Evolutionary conservation across 2,888 invertebrate genomes (phyloP), one percentile per base, ranked within the genome.

Genomic region (Lithophane ornitopus): DNA sequence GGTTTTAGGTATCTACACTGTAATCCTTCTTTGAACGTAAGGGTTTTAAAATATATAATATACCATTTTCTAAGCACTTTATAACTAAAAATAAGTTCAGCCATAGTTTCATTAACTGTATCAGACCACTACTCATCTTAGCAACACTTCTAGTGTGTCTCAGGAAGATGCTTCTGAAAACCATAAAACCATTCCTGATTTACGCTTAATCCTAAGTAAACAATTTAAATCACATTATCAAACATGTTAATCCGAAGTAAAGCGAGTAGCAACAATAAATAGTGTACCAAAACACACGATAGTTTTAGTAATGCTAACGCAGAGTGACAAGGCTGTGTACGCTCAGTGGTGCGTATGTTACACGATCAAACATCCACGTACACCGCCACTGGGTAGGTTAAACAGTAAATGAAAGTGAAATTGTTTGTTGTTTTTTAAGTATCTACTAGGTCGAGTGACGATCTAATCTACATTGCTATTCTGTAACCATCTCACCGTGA

Each of bases 291-390:
- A 83, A 82, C 81, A 81, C 73, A 66, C 85, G 67, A 75, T 78
- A 74, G 70, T 74, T 81, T 85, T 77, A 85, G 70, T 88, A 80
- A 85, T 70, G 76, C 61, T 90, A 82, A 91, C 84, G 72, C 39
- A 81, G 72, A 72, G 74, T 85, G 91, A 89, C 91, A 91, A 87
- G 90, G 88, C 85, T 87, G 80, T 88, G 87, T 89, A 80, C 61
- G 83, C 68, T 84, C 87, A 87, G 68, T 82, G 86, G 77, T 69
- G 90, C 88, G 88, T 85, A 66, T 71, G 68, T 67, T 79, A 85
- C 86, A 74, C 78, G 84, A 76, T 81, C 85, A 85, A 83, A 89
- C 86, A 90, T 90, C 90, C 90, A 87, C 73, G 67, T 88, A 74
- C 76, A 41, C 39, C 11, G 76, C 63, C 79, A 83, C 44, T 69